These are phyloP conservation scores for Sitta carolinensis DNA, from an alignment of 2,797 vertebrate genomes.

Conservation along the genomic window DNA sequence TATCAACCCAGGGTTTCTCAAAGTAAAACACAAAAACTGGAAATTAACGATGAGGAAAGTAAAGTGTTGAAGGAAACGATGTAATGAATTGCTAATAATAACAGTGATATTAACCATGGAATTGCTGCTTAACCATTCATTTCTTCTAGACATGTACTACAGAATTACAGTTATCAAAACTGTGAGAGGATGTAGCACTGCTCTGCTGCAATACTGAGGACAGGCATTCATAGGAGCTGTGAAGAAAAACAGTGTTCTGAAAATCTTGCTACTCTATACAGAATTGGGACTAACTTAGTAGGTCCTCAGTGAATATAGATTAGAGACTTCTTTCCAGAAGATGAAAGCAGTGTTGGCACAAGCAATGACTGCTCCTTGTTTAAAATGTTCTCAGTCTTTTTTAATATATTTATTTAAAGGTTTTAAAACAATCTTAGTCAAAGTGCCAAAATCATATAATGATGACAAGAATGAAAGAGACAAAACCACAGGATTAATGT, in stretches of 20 bases:
- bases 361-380: background rate
- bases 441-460: background rate
- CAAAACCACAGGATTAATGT: background rate
- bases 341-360: background rate
- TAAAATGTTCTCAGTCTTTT: background rate
- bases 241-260: background rate
- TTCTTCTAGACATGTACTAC: background rate
- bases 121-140: background rate
- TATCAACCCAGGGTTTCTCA: background rate
- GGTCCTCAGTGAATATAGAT: background rate
- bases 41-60: background rate
- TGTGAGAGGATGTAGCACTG: background rate
- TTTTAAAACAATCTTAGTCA: background rate
- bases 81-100: background rate
- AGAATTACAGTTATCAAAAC: background rate
- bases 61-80: background rate
- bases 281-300: background rate
- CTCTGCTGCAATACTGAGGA: background rate
- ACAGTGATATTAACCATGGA: background rate
- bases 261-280: background rate
- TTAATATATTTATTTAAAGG: background rate
- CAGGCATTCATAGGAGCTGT: background rate
- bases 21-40: background rate
- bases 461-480: background rate
- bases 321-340: background rate